Percentiles rank a stretch among this genome's conserved stretches.
phyloP scores from a whole-genome alignment of 1,140 invertebrate species.

The Bombus fervidus region DNA sequence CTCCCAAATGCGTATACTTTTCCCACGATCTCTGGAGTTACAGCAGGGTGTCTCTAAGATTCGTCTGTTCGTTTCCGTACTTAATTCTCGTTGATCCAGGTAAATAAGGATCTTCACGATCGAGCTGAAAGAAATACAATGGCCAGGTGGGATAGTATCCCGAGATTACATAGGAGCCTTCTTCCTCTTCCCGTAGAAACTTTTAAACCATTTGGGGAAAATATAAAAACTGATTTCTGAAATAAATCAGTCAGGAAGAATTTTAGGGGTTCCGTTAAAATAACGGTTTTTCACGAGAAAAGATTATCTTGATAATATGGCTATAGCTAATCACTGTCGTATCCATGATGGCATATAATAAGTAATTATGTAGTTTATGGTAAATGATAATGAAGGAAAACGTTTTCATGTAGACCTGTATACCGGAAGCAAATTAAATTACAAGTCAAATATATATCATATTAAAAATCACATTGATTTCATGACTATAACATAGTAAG shows the following conservation, averaged over 20 bases:
- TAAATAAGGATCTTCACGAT: slow-evolving; percentile 56
- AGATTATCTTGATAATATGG: too few species aligned
- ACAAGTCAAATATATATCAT: too few species aligned
- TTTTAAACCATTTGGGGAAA: slow-evolving; percentile 28
- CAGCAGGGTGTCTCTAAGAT: slow-evolving; percentile 26
- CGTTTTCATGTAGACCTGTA: too few species aligned
- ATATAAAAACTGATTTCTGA: slow-evolving; percentile 45
- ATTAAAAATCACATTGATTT: too few species aligned
- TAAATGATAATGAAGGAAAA: too few species aligned
- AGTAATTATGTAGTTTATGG: too few species aligned
- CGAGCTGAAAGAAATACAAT: slow-evolving; percentile 42
- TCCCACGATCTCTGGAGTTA: slow-evolving; percentile 57
- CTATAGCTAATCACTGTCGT: too few species aligned
- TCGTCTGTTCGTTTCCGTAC: slow-evolving; percentile 41
- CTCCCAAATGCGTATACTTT: slow-evolving; percentile 30
- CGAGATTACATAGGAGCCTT: slow-evolving; percentile 11
- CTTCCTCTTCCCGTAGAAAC: slow-evolving; percentile 6
- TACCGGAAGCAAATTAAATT: too few species aligned
- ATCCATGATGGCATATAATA: too few species aligned
- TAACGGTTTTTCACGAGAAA: slow-evolving; percentile 32
- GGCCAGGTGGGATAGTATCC: slow-evolving; percentile 50
- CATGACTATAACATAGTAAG: too few species aligned
- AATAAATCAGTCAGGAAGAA: slow-evolving; percentile 48
- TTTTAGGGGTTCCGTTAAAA: not conserved
- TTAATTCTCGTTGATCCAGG: slow-evolving; percentile 59